These are phyloP conservation scores for Cyprinella venusta DNA, from an alignment of 2,797 vertebrate genomes.

Conservation along the genomic window DNA sequence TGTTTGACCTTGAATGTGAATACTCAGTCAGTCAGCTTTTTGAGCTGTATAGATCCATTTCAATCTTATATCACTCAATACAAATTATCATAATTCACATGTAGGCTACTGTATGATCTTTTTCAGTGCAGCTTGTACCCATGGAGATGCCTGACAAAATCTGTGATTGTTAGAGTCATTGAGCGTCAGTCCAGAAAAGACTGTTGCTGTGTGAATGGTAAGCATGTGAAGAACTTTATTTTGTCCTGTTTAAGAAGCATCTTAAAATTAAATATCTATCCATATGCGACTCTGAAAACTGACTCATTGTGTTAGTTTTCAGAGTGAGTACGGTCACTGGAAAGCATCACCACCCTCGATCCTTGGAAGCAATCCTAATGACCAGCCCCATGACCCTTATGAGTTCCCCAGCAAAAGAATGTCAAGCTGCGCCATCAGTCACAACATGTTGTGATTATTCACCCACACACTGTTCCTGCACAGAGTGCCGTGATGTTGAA, in stretches of 20 bases:
- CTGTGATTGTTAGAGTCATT: slow-evolving; percentile 1
- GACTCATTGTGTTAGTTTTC: slow-evolving; percentile 11
- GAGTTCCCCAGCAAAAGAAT: slow-evolving; percentile 45
- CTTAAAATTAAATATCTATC: no score
- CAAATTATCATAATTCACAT: neutral
- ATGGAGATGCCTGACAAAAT: slow-evolving; percentile 15
- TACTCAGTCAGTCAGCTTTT: neutral
- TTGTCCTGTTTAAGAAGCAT: neutral
- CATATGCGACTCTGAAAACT: no score
- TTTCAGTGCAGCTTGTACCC: slow-evolving; percentile 5
- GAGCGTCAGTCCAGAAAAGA: neutral
- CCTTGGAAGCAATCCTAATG: slow-evolving; percentile 55
- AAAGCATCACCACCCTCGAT: slow-evolving; percentile 49
- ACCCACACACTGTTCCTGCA: slow-evolving; percentile 35
- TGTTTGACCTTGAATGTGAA: neutral
- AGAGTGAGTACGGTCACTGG: slow-evolving; percentile 25
- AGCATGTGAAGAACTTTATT: neutral
- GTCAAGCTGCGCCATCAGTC: slow-evolving; percentile 43
- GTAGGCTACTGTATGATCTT: neutral
- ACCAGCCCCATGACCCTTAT: slow-evolving; percentile 55
- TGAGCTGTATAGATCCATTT: slow-evolving; percentile 2
- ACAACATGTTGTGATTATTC: slow-evolving; percentile 47
- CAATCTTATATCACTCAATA: neutral
- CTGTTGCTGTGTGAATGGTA: slow-evolving; percentile 32
- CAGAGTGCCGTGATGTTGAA: slow-evolving; percentile 26